A percentile compares a stretch with the other conserved stretches of the same genome.
Evolutionary conservation across 2,113 vertebrate species (phyloP).

Genomic region (Meles meles): DNA sequence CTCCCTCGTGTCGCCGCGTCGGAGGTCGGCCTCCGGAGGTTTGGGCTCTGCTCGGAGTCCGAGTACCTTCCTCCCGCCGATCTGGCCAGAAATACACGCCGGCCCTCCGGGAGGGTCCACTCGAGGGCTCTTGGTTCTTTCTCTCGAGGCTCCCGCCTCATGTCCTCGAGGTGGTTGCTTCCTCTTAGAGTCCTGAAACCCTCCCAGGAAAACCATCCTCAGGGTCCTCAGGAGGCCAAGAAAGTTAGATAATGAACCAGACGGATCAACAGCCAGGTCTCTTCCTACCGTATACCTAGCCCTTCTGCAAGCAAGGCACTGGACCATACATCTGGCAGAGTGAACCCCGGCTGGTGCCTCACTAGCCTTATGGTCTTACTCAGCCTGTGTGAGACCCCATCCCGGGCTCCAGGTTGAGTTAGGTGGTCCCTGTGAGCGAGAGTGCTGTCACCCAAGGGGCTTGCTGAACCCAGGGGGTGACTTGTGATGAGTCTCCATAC

Average conservation of each 20-base stretch:
- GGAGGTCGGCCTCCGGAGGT: not conserved
- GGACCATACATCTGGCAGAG: not conserved
- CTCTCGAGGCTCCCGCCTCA: not conserved
- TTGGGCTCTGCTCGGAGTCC: not conserved
- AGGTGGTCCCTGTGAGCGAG: not conserved
- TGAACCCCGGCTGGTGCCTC: not conserved
- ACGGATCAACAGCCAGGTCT: not conserved
- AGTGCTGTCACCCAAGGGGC: not conserved
- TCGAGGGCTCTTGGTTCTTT: not conserved
- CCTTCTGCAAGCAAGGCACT: not conserved
- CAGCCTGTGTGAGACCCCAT: not conserved
- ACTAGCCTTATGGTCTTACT: not conserved
- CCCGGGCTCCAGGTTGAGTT: not conserved
- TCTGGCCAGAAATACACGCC: not conserved
- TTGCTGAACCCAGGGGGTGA: not conserved
- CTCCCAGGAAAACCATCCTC: not conserved
- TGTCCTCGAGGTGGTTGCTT: not conserved
- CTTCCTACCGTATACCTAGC: not conserved
- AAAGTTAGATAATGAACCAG: not conserved
- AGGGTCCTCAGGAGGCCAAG: not conserved
- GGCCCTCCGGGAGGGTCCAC: not conserved
- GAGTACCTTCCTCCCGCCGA: not conserved
- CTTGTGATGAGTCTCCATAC: not conserved
- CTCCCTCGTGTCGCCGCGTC: not conserved
- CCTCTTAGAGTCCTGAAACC: not conserved